Conservation (phyloP, 2,797 vertebrate genomes). For the Spea hammondii region DNA sequence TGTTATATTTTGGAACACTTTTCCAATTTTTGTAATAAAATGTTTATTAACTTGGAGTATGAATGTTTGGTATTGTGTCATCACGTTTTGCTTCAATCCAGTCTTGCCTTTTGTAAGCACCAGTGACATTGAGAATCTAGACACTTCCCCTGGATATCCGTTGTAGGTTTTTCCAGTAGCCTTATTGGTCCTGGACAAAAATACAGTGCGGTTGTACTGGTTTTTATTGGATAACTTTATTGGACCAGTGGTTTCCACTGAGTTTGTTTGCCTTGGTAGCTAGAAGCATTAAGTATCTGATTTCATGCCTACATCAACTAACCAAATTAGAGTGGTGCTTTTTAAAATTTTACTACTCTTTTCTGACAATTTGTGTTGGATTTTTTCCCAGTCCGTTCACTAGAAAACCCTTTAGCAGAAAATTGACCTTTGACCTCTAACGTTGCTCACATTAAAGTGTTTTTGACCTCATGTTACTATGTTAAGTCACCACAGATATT, state of each 20-base stretch:
- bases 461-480: slow-evolving; percentile 19
- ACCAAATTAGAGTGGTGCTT: slow-evolving; percentile 35
- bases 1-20: too few species aligned
- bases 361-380: slow-evolving; percentile 50
- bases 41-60: not conserved
- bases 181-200: slow-evolving; percentile 36
- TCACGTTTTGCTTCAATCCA: not conserved
- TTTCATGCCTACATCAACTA: slow-evolving; percentile 48
- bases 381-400: slow-evolving; percentile 39
- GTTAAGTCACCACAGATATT: slow-evolving; percentile 26
- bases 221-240: slow-evolving; percentile 44
- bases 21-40: not conserved
- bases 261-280: slow-evolving; percentile 50
- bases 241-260: slow-evolving; percentile 41
- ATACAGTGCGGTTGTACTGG: slow-evolving; percentile 29
- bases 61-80: slow-evolving; percentile 38
- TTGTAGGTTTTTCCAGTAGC: slow-evolving; percentile 26
- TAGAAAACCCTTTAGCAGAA: slow-evolving; percentile 32
- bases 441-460: slow-evolving; percentile 14
- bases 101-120: slow-evolving; percentile 39
- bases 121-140: slow-evolving; percentile 32
- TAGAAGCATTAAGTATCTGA: slow-evolving; percentile 45
- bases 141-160: slow-evolving; percentile 47
- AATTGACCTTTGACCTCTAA: slow-evolving; percentile 38
- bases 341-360: slow-evolving; percentile 36